These are phyloP conservation scores for Microtus agrestis DNA, from an alignment of 2,797 vertebrate genomes.

Conservation along the genomic window DNA sequence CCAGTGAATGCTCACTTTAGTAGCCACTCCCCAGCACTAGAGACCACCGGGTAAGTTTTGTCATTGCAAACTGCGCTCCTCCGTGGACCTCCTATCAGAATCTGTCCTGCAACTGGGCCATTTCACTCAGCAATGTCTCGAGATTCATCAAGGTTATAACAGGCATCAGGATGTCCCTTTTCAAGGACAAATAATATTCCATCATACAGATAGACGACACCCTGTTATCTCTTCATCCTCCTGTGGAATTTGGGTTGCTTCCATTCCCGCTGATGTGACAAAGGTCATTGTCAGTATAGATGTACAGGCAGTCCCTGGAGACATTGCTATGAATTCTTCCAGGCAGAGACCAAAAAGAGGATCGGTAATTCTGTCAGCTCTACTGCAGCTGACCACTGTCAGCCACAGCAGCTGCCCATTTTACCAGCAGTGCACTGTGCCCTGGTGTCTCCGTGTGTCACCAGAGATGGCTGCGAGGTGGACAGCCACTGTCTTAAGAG, in stretches of 20 bases:
- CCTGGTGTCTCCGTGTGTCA: rapidly evolving
- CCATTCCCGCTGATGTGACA: neutral
- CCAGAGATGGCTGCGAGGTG: too few species aligned
- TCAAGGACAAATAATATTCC: neutral
- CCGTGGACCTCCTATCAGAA: neutral
- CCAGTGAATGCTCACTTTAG: rapidly evolving
- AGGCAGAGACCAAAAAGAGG: neutral
- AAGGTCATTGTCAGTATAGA: rapidly evolving
- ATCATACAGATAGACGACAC: rapidly evolving
- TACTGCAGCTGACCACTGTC: rapidly evolving
- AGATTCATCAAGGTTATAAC: neutral
- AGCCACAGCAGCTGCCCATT: neutral
- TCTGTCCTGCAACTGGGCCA: neutral
- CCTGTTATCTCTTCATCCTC: neutral
- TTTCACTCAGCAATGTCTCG: neutral
- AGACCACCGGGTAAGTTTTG: neutral
- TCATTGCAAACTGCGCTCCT: neutral
- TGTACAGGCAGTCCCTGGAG: neutral
- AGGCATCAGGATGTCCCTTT: neutral
- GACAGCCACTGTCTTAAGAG: neutral
- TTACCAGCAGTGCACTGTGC: neutral
- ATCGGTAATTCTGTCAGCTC: neutral
- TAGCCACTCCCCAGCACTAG: neutral
- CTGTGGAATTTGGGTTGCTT: neutral
- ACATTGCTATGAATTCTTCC: neutral